Evolutionary conservation across 2,888 invertebrate species (phyloP).

Genomic region (Ecdyonurus torrentis): DNA sequence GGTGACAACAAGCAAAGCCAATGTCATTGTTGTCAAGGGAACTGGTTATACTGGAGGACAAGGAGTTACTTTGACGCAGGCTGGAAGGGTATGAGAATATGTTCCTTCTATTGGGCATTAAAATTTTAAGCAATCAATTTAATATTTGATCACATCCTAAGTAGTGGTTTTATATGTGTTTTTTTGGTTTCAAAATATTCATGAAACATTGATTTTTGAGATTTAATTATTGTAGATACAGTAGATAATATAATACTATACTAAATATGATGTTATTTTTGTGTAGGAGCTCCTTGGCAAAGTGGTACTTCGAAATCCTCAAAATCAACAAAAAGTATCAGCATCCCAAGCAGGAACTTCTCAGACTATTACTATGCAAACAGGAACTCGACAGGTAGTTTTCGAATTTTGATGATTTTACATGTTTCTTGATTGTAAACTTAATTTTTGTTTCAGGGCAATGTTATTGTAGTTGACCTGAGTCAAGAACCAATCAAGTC

Average conservation of each 20-base stretch:
- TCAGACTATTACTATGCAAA: slow-evolving; percentile 5
- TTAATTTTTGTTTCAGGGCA: slow-evolving; percentile 17
- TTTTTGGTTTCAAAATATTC: too few species aligned
- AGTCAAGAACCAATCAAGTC: slow-evolving; percentile 21
- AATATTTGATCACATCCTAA: too few species aligned
- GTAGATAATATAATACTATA: too few species aligned
- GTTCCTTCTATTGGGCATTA: too few species aligned
- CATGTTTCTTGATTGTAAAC: not conserved
- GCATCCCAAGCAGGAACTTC: not conserved
- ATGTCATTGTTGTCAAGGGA: slow-evolving; percentile 40
- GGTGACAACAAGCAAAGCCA: slow-evolving; percentile 31
- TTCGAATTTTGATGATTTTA: not conserved
- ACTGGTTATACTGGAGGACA: slow-evolving; percentile 22
- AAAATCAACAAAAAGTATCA: not conserved
- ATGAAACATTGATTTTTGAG: too few species aligned
- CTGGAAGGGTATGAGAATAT: slow-evolving; percentile 23
- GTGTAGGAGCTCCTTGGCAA: slow-evolving; percentile 24
- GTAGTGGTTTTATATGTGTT: too few species aligned
- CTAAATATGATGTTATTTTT: too few species aligned
- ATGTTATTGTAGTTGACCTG: slow-evolving; percentile 22
- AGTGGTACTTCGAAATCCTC: slow-evolving; percentile 20
- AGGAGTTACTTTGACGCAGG: slow-evolving; percentile 26
- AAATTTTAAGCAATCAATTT: too few species aligned
- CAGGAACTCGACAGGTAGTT: slow-evolving; percentile 7
- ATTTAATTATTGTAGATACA: too few species aligned